Base-by-base conservation (phyloP, 37 sponge, comb jelly and placozoan genomes). In the Oscarella lobularis region DNA sequence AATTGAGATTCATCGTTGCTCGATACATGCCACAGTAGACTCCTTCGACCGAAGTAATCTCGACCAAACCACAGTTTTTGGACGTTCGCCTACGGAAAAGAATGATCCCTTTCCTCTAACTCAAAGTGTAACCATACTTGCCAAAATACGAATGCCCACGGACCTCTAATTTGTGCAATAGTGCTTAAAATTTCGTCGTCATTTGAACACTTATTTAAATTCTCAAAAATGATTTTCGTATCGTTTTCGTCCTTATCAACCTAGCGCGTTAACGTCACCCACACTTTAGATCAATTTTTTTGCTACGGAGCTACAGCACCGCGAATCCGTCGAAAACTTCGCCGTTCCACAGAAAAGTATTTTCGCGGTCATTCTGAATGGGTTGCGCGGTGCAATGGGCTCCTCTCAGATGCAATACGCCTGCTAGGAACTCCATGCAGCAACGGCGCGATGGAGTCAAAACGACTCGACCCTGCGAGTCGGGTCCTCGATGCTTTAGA, bases 11-110 rank as follows among this genome's bases (percentile, higher is more conserved):
- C n/a, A n/a, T n/a, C n/a, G n/a, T n/a, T n/a, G 27, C 32, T 27
- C 20, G 82, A 82, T 0, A 81, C 68, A 79, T 90, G 89, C 92
- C 89, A 90, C 3, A 95, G 83, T 34, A 98, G 84, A 74, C 89
- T 88, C 1, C 99, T 71, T 33, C 99, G 82, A 14, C 99, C 99
- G 83, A 93, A 88, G 36, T 88, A 90, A 80, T 98, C 99, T 31
- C 99, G 72, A 31, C 99, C 95, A 85, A 98, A 93, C 99, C 99
- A 98, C 71, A 97, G 77, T 9, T 77, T 67, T 9, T 35, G 38
- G 3, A 29, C 33, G 33, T 73, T 33, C 2, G 48, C 39, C 73
- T 39, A 67, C 1, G 6, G n/a, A 73, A 39, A 73, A 1, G 41
- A 73, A 1, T 9, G 9, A 66, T 38, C 65, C 41, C 66, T 32